Percentiles rank a stretch among this genome's conserved stretches.
Conservation (phyloP, 2,888 invertebrate genomes). For the Pammene fasciana region DNA sequence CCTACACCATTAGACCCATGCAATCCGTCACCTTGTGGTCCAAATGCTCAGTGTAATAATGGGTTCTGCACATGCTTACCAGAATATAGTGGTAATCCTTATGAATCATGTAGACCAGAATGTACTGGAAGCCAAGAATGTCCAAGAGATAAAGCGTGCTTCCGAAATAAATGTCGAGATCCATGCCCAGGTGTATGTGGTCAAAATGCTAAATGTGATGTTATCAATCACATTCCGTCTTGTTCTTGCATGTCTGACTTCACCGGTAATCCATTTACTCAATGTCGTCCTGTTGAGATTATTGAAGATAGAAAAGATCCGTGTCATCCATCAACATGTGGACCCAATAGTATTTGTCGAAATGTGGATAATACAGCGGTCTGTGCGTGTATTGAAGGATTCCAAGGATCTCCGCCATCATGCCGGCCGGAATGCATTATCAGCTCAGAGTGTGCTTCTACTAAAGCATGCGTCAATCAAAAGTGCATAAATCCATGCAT, state of each 20-base stretch:
- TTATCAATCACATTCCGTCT: slow-evolving; percentile 89
- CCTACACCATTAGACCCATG: slow-evolving; percentile 83
- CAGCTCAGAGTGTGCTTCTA: slow-evolving; percentile 91
- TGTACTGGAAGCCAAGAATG: slow-evolving; percentile 89
- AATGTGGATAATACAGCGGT: slow-evolving; percentile 90
- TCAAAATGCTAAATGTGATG: slow-evolving; percentile 88
- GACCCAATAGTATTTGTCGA: slow-evolving; percentile 90
- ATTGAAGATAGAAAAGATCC: slow-evolving; percentile 83
- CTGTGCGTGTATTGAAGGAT: slow-evolving; percentile 90
- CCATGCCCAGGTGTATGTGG: slow-evolving; percentile 91
- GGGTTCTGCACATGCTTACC: slow-evolving; percentile 87
- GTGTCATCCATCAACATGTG: slow-evolving; percentile 90
- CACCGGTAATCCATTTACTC: slow-evolving; percentile 89
- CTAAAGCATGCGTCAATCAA: slow-evolving; percentile 91
- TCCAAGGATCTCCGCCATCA: slow-evolving; percentile 90
- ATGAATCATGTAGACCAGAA: slow-evolving; percentile 88
- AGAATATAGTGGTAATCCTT: slow-evolving; percentile 88
- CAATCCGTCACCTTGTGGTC: slow-evolving; percentile 88
- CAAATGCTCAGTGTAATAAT: slow-evolving; percentile 87
- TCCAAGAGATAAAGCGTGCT: slow-evolving; percentile 87
- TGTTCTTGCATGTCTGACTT: slow-evolving; percentile 86
- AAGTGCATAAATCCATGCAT: slow-evolving; percentile 93
- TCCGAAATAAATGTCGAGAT: slow-evolving; percentile 88
- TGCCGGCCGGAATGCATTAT: slow-evolving; percentile 93
- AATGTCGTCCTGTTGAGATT: slow-evolving; percentile 68